phyloP scores from a whole-genome alignment of 2,888 invertebrate species.

The Bembecia ichneumoniformis region DNA sequence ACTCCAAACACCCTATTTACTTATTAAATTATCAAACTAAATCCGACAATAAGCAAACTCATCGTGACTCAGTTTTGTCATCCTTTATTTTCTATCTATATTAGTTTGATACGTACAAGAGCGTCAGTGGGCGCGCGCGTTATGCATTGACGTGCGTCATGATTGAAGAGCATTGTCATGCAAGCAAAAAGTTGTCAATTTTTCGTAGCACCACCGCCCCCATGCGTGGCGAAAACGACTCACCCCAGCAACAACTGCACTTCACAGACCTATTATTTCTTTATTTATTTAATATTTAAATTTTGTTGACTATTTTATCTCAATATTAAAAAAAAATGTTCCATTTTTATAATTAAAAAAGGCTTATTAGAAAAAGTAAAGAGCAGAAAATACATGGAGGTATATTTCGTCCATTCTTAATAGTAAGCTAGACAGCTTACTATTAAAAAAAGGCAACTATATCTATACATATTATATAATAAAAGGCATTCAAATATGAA shows the following conservation, averaged over 20 bases:
- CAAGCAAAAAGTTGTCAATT: slow-evolving; percentile 51
- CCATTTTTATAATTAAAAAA: too few species aligned
- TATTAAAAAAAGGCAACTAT: too few species aligned
- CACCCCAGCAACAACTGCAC: slow-evolving; percentile 9
- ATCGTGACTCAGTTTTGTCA: slow-evolving; percentile 42
- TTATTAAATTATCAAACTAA: slow-evolving; percentile 34
- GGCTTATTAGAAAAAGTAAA: too few species aligned
- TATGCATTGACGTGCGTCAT: slow-evolving; percentile 32
- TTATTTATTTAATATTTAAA: not conserved
- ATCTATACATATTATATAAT: too few species aligned
- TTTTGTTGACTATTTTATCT: too few species aligned
- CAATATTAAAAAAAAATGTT: too few species aligned
- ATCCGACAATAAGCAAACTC: slow-evolving; percentile 47
- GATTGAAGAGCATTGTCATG: slow-evolving; percentile 48
- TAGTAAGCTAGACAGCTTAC: too few species aligned
- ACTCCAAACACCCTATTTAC: slow-evolving; percentile 14
- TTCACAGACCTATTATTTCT: slow-evolving; percentile 4
- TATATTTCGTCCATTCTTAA: too few species aligned
- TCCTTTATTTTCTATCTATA: slow-evolving; percentile 40
- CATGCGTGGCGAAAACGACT: slow-evolving; percentile 15
- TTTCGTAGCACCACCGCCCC: slow-evolving; percentile 26
- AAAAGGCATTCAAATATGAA: too few species aligned
- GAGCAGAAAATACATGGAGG: too few species aligned
- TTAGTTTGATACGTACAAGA: slow-evolving; percentile 33
- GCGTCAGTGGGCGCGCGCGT: slow-evolving; percentile 41